phyloP scores from a whole-genome alignment of 2,888 invertebrate genomes.

The Junonia oenone region DNA sequence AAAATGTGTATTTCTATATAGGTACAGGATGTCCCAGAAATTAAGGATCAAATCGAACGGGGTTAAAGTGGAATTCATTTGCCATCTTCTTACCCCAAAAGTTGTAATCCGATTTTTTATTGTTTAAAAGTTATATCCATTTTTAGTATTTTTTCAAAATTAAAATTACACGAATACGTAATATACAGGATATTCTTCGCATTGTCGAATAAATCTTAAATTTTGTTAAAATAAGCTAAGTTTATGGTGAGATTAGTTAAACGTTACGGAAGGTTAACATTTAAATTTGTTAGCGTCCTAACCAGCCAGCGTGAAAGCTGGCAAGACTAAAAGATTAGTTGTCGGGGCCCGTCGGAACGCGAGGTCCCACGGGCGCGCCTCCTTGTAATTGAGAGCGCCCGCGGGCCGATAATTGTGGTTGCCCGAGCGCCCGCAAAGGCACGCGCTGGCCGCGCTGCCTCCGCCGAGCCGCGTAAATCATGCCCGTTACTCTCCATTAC shows the following conservation, averaged over 20 bases:
- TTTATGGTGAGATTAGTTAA: background rate
- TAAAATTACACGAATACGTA: too few relatives aligned
- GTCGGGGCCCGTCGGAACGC: conserved; percentile 53
- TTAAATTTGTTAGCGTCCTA: conserved; percentile 10
- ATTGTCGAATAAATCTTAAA: too few relatives aligned
- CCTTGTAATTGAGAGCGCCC: conserved; percentile 78
- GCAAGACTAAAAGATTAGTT: conserved; percentile 68
- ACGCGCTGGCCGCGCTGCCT: conserved; percentile 40
- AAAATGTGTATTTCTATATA: too few relatives aligned
- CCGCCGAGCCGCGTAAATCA: conserved; percentile 65
- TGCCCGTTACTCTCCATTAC: conserved; percentile 78
- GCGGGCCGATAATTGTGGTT: conserved; percentile 77
- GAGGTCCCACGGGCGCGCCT: conserved; percentile 74
- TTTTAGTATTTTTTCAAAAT: too few relatives aligned
- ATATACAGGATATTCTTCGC: too few relatives aligned
- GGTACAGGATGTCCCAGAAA: too few relatives aligned
- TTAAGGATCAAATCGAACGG: too few relatives aligned
- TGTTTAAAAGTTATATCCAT: too few relatives aligned
- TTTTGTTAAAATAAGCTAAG: background rate
- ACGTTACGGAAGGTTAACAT: background rate
- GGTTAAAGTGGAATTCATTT: too few relatives aligned
- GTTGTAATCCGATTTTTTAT: too few relatives aligned
- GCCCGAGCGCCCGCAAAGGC: conserved; percentile 49
- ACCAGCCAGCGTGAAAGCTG: conserved; percentile 45
- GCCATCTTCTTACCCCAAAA: too few relatives aligned